Base-by-base conservation (phyloP, 2,113 vertebrate genomes). In the Zosterops japonicus region DNA sequence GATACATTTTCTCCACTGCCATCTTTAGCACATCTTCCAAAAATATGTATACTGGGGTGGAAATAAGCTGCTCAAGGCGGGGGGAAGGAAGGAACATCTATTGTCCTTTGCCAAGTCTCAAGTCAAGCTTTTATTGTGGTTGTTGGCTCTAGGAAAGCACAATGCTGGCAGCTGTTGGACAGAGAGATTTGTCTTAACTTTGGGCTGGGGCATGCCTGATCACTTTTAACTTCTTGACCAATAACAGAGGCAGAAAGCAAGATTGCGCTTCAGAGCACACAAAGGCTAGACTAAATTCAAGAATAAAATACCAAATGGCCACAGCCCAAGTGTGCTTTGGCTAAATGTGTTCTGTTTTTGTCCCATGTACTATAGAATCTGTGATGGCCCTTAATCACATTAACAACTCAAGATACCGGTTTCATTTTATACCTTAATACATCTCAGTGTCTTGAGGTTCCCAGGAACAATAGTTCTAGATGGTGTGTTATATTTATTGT, bases 401-500 rank as follows among this genome's bases (percentile, higher is more conserved):
- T 61, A 68, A 68, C 11, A 50, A 82, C 41, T 57, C 29, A 27
- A 70, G 33, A 64, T 72, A 36, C 6, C 6, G 33, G 0, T 82
- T 76, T 56, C 1, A 2, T 83, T 61, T 89, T 50, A 28, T n/a
- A 1, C 3, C 0, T 67, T 50, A 55, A 59, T 55, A 15, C 6
- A 24, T 65, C 14, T 72, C 20, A 3, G 6, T 77, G 29, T 39
- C 59, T 35, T 2, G 2, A 63, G 12, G 3, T 55, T 88, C 46
- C 59, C 50, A 50, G 44, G 13, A 90, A 8, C 17, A 68, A 3
- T 1, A 3, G 39, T n/a, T 83, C 21, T 78, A 24, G 63, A 15
- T 69, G 16, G 16, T 33, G 0, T 27, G 21, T 44, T 71, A 16
- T 19, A 39, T 77, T 67, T 0, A 0, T 36, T 68, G 46, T 46